These are phyloP conservation scores for Scyliorhinus canicula DNA, from an alignment of 2,797 vertebrate genomes.

Conservation along the genomic window DNA sequence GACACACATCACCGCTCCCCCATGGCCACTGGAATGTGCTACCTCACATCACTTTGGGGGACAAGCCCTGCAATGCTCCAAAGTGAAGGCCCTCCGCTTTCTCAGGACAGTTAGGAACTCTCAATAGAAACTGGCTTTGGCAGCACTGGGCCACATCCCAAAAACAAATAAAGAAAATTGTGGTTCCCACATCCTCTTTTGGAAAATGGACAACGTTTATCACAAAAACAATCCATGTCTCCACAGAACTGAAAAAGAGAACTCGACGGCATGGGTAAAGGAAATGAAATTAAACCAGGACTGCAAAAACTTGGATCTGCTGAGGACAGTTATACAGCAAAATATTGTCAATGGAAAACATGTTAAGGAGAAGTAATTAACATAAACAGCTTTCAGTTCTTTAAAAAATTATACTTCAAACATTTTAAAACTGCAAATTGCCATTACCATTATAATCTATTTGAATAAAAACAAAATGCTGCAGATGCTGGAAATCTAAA, in stretches of 20 bases:
- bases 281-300: not conserved
- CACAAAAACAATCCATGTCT: not conserved
- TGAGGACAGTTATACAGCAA: not conserved
- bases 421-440: not conserved
- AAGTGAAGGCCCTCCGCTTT: not conserved
- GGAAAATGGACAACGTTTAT: not conserved
- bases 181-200: not conserved
- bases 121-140: not conserved
- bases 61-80: not conserved
- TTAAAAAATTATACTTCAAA: not conserved
- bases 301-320: not conserved
- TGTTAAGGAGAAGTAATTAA: not conserved
- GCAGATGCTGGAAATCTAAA: too few species aligned
- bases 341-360: not conserved
- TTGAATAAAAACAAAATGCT: too few species aligned
- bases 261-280: not conserved
- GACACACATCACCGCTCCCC: not conserved
- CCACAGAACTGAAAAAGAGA: constrained; percentile 11
- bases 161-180: not conserved
- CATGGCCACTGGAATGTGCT: not conserved
- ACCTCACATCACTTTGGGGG: not conserved
- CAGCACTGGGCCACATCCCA: not conserved
- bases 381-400: not conserved
- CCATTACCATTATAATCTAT: not conserved
- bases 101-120: not conserved